phyloP scores from a whole-genome alignment of 2,113 vertebrate genomes.

The Edolisoma coerulescens region DNA sequence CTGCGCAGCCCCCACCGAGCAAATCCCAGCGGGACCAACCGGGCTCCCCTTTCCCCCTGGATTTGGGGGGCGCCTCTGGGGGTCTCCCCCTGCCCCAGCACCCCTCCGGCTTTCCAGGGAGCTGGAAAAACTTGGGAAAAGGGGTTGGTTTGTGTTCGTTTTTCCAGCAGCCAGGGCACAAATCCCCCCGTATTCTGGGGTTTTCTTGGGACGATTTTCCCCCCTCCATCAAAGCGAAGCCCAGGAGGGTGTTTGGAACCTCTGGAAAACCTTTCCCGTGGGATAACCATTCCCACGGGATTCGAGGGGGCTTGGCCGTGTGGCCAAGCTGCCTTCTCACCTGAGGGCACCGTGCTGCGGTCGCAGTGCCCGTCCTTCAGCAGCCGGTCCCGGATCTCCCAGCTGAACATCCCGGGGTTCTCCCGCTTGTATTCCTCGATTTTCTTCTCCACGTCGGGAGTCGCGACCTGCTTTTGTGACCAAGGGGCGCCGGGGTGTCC shows the following conservation, averaged over 20 bases:
- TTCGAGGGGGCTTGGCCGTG: too few species aligned
- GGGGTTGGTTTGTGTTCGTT: accelerated
- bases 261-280: background rate
- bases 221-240: background rate
- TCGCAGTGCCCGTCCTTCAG: slow-evolving; percentile 98
- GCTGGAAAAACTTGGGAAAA: background rate
- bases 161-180: background rate
- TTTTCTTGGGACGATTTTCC: background rate
- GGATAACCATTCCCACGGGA: background rate
- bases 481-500: background rate
- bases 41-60: accelerated
- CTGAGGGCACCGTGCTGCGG: slow-evolving; percentile 98
- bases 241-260: background rate
- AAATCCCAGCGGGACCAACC: accelerated
- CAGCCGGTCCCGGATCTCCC: slow-evolving; percentile 97
- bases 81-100: accelerated
- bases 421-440: slow-evolving; percentile 98
- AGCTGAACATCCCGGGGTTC: slow-evolving; percentile 98
- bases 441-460: slow-evolving; percentile 97
- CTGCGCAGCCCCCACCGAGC: background rate
- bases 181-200: accelerated
- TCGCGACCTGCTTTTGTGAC: slow-evolving; percentile 95
- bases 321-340: slow-evolving; percentile 83
- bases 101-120: accelerated
- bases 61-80: accelerated